Evolutionary conservation across 2,113 vertebrate species (phyloP).

Genomic region (Pseudorectes ferrugineus): DNA sequence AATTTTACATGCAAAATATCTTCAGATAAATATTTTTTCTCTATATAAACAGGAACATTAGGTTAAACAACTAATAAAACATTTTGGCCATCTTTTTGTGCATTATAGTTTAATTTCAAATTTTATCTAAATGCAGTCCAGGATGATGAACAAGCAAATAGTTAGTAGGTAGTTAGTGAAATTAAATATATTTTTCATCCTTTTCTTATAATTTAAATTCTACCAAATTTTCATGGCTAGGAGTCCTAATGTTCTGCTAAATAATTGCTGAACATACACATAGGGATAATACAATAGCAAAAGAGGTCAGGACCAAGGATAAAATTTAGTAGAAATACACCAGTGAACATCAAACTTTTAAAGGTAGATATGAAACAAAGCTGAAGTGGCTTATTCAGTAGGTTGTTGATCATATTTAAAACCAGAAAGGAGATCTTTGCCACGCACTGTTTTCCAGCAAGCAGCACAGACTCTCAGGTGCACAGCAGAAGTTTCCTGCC

Average conservation of each 20-base stretch:
- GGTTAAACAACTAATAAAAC: not conserved
- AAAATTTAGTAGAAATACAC: not conserved
- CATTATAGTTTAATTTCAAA: not conserved
- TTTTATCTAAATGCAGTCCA: not conserved
- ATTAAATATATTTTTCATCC: not conserved
- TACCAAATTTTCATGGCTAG: not conserved
- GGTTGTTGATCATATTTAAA: not conserved
- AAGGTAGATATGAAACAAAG: not conserved
- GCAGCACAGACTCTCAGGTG: not conserved
- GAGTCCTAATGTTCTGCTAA: not conserved
- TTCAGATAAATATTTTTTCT: not conserved
- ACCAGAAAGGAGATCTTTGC: not conserved
- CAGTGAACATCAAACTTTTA: not conserved
- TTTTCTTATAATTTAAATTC: not conserved
- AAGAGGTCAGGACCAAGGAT: not conserved
- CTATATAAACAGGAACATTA: not conserved
- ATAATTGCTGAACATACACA: not conserved
- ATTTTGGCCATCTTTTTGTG: not conserved
- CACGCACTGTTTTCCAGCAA: not conserved
- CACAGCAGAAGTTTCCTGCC: not conserved
- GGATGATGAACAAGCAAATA: not conserved
- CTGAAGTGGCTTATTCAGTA: not conserved
- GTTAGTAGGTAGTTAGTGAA: not conserved
- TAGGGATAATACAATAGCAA: not conserved
- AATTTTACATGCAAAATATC: not conserved